These are phyloP conservation scores for Cosmorhoe ocellata DNA, from an alignment of 2,888 invertebrate genomes.

Conservation along the genomic window DNA sequence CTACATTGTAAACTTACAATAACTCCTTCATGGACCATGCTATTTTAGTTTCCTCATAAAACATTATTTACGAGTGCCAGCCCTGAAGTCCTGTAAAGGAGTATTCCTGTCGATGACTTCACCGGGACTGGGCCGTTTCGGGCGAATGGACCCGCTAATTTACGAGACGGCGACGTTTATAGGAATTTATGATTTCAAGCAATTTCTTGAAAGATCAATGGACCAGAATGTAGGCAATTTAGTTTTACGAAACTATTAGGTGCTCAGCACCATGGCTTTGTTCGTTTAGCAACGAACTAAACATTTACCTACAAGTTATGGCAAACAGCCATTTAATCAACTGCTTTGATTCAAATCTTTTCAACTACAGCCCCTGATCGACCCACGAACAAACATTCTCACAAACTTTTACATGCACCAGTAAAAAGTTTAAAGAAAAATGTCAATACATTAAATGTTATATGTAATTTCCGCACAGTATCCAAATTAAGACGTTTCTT, in stretches of 20 bases:
- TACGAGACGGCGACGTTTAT: conserved; percentile 51
- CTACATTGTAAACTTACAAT: conserved; percentile 7
- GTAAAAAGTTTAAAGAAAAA: too few relatives aligned
- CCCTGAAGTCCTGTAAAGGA: conserved; percentile 28
- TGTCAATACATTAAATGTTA: too few relatives aligned
- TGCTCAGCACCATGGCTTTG: too few relatives aligned
- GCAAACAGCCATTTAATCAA: too few relatives aligned
- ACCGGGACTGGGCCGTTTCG: conserved; percentile 39
- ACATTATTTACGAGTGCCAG: conserved; percentile 16
- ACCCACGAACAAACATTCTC: too few relatives aligned
- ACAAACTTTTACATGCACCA: too few relatives aligned
- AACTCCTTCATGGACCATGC: conserved; percentile 10
- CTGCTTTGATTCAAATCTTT: too few relatives aligned
- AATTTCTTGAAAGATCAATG: conserved; percentile 13
- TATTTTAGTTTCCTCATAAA: conserved; percentile 23
- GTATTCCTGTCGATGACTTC: conserved; percentile 72
- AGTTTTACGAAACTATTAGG: neutral
- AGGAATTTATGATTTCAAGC: conserved; percentile 32
- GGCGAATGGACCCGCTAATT: conserved; percentile 51
- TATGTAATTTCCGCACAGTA: too few relatives aligned
- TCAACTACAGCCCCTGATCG: too few relatives aligned
- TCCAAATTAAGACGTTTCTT: too few relatives aligned
- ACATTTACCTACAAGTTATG: too few relatives aligned
- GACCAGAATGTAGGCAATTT: neutral
- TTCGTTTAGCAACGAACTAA: too few relatives aligned